Base-by-base conservation (phyloP, 2,888 invertebrate genomes). In the Pheosia gnoma region DNA sequence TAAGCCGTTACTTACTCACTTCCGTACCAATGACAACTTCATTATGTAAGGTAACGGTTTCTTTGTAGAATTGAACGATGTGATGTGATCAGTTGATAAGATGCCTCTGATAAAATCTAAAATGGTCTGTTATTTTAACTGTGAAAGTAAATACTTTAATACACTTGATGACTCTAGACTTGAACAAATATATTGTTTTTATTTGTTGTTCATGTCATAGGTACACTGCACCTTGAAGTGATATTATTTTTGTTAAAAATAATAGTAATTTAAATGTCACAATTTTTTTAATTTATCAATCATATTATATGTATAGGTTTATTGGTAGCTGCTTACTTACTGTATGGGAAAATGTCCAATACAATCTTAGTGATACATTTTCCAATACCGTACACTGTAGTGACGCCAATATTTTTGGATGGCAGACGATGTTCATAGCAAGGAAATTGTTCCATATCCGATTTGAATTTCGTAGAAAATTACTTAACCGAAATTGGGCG, bases 11-110 rank as follows among this genome's bases (percentile, higher is more conserved):
- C 55, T 73, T 63, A 65, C 55, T 73, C 74, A 78, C 81, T 80
- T 77, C 81, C 74, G 75, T 70, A 78, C 72, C 68, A 59, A 69
- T 79, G 83, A 86, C 87, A 83, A 81, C 86, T 87, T 84, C 77
- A 88, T 88, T 86, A 82, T 41, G 57, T 58, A 59, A 58, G 51
- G 51, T 51, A 36, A 38, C 37, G 49, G 36, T 7, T 5, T 58
- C 47, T 58, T 51, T 51, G 25, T 51, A 25, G 25, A 51, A 47
- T 11, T 47, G n/a, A 25, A 25, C 25, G 25, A 25, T n/a, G 5
- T 5, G n/a, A n/a, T 47, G 47, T 45, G 45, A 45, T 45, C 10
- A 10, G 11, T 45, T 10, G 11, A 41, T 41, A 41, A 41, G 6
- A 7, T 41, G 11, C 10, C 10, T 10, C 10, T 10, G 45, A 45